Conservation (phyloP, 2,797 vertebrate genomes). For the Heteromormyrus szaboi region DNA sequence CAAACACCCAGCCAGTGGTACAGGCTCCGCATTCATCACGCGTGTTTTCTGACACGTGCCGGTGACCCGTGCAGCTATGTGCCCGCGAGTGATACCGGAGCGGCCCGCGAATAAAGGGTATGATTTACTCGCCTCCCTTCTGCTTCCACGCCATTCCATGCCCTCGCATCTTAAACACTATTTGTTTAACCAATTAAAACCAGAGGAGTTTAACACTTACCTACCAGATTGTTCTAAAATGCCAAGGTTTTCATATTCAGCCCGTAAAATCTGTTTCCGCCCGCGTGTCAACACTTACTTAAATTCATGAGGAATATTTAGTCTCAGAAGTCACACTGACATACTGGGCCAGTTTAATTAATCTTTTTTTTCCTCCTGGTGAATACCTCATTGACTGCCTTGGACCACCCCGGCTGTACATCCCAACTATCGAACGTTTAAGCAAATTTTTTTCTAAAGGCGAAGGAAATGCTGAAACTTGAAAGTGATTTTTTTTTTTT, state of each 20-base stretch:
- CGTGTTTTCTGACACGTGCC: constrained; percentile 18
- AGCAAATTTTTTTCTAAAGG: neutral
- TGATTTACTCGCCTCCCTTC: neutral
- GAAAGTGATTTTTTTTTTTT: constrained; percentile 14
- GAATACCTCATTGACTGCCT: constrained; percentile 9
- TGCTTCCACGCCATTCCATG: neutral
- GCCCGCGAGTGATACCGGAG: neutral
- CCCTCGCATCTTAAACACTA: constrained; percentile 12
- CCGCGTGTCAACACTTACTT: constrained; percentile 13
- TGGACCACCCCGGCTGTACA: constrained; percentile 14
- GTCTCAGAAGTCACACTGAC: constrained; percentile 3
- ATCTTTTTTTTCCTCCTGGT: neutral
- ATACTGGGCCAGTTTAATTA: neutral
- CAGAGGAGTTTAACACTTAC: neutral
- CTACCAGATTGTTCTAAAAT: constrained; percentile 16
- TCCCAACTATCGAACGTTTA: constrained; percentile 2
- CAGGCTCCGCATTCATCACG: constrained; percentile 13
- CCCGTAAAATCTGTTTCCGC: neutral
- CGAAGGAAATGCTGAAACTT: constrained; percentile 11
- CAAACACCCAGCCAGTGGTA: constrained; percentile 5
- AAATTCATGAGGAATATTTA: constrained; percentile 1
- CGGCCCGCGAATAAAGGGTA: neutral
- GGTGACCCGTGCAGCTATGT: constrained; percentile 4
- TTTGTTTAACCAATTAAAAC: constrained; percentile 17
- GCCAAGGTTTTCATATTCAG: neutral